A percentile compares a stretch with the other conserved stretches of the same genome.
phyloP scores from a whole-genome alignment of 2,113 vertebrate genomes.

The Cyrtonyx montezumae region DNA sequence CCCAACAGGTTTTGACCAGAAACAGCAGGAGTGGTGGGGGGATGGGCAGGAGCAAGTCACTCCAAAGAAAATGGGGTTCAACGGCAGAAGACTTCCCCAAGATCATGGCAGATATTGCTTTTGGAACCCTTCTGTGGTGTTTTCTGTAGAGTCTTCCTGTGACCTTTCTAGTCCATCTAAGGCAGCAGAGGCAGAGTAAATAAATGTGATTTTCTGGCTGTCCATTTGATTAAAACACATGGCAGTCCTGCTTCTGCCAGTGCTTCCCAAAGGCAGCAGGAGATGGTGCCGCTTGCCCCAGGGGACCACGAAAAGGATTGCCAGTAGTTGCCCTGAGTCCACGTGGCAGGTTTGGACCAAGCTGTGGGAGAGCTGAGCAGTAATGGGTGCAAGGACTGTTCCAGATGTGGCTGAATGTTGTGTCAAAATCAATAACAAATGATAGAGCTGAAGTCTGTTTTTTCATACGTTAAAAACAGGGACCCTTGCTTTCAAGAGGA shows the following conservation, averaged over 20 bases:
- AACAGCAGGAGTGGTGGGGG: neutral
- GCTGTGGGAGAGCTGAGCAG: neutral
- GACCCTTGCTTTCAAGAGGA: neutral
- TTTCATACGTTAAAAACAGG: neutral
- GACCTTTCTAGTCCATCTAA: neutral
- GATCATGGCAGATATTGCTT: neutral
- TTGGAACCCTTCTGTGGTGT: fast-evolving
- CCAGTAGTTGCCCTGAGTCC: neutral
- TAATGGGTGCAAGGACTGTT: neutral
- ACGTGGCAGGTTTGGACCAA: neutral
- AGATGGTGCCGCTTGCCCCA: fast-evolving
- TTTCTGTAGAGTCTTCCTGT: neutral
- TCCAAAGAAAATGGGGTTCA: neutral
- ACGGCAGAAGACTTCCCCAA: neutral
- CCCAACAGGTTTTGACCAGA: neutral
- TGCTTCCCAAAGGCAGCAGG: neutral
- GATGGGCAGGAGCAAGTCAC: neutral
- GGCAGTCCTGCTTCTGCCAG: neutral
- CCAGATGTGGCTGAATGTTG: neutral
- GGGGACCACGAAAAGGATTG: neutral
- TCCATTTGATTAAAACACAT: neutral
- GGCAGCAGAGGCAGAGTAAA: neutral
- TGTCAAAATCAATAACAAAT: neutral
- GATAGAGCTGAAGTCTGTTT: neutral
- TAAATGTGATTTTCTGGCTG: neutral